A percentile compares a stretch with the other conserved stretches of the same genome.
Evolutionary conservation across 2,888 invertebrate genomes (phyloP).

Genomic region (Steinernema scapterisci): DNA sequence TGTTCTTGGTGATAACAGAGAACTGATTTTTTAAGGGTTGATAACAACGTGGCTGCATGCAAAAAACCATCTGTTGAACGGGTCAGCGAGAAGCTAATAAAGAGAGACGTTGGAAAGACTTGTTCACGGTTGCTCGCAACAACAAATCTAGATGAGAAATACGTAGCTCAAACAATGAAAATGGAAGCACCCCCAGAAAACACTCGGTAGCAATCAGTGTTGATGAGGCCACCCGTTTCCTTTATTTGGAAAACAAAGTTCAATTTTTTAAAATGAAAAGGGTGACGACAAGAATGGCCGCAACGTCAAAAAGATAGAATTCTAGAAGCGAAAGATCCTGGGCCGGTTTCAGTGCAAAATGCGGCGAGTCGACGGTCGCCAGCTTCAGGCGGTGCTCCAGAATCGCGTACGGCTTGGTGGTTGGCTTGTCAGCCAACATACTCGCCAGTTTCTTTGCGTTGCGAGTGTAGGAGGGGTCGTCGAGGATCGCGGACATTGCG

Average conservation of each 20-base stretch:
- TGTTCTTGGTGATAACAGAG: background rate
- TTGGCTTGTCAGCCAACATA: constrained; percentile 61
- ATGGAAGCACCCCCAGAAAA: too few species aligned
- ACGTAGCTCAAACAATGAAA: too few species aligned
- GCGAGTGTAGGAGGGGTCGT: constrained; percentile 47
- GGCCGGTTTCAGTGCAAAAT: constrained; percentile 57
- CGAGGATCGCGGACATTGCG: constrained; percentile 48
- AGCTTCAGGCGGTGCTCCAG: constrained; percentile 57
- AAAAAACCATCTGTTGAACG: background rate
- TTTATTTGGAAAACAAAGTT: background rate
- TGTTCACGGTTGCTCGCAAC: too few species aligned
- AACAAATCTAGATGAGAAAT: too few species aligned
- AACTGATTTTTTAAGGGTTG: background rate
- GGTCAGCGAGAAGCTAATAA: background rate
- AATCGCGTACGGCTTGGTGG: constrained; percentile 42
- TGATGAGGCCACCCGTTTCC: too few species aligned
- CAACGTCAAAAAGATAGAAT: constrained; percentile 41
- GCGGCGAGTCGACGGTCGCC: constrained; percentile 43
- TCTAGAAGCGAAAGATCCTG: constrained; percentile 49
- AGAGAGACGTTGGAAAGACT: background rate
- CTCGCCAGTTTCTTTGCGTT: constrained; percentile 54
- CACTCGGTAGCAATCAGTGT: too few species aligned
- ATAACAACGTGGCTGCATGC: background rate
- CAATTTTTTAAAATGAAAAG: background rate
- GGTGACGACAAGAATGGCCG: background rate